Percentiles rank a stretch among this genome's conserved stretches.
phyloP scores from a whole-genome alignment of 2,797 vertebrate genomes.

The Myoxocephalus aenaeus region DNA sequence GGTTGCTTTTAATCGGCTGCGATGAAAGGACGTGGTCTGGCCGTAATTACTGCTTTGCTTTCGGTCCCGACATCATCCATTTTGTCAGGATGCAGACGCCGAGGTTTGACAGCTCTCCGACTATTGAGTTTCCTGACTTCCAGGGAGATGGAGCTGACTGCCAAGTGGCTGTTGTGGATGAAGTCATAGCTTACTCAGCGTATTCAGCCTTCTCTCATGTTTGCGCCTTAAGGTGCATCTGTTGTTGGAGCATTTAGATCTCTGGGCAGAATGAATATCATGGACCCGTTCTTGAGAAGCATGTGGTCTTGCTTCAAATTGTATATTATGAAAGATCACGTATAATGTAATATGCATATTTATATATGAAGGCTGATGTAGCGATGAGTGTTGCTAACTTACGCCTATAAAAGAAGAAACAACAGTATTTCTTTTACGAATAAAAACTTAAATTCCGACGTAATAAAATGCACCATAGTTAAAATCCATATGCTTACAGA shows the following conservation, averaged over 20 bases:
- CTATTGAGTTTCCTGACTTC: constrained; percentile 27
- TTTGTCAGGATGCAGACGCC: constrained; percentile 47
- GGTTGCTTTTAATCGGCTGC: constrained; percentile 76
- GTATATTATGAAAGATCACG: neutral
- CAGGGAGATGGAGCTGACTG: constrained; percentile 30
- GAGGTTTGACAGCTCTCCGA: constrained; percentile 49
- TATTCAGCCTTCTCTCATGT: constrained; percentile 28
- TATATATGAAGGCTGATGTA: neutral
- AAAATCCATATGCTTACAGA: too few relatives aligned
- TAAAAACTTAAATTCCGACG: neutral
- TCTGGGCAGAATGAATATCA: constrained; percentile 7
- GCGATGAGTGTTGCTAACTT: neutral
- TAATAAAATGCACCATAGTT: neutral
- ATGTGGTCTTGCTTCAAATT: neutral
- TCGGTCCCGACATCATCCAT: constrained; percentile 44
- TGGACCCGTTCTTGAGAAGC: neutral
- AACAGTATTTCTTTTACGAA: neutral
- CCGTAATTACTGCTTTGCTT: constrained; percentile 72
- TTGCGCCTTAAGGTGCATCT: constrained; percentile 36
- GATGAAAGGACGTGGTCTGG: constrained; percentile 73
- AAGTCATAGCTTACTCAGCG: constrained; percentile 45
- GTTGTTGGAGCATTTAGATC: constrained; percentile 9
- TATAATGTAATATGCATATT: neutral
- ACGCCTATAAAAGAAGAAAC: neutral
- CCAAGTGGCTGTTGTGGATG: constrained; percentile 47